Base-by-base conservation (phyloP, 2,113 vertebrate species). In the Stigmatopora nigra region DNA sequence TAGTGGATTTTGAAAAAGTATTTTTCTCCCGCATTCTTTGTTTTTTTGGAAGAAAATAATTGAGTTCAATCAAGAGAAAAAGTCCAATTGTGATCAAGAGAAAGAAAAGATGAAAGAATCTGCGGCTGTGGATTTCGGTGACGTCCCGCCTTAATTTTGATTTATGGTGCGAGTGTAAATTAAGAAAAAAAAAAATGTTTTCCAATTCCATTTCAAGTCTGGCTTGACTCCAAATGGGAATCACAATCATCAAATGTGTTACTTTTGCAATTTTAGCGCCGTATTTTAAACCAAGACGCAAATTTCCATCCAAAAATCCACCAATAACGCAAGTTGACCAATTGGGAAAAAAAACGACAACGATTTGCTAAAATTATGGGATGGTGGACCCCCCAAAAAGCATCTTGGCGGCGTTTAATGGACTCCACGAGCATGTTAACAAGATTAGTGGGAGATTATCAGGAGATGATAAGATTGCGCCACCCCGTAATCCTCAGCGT, bases 141-240 rank as follows among this genome's bases (percentile, higher is more conserved):
- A 95, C 95, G 93, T 89, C n/a, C 89, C 81, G 90, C 66, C 94
- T 95, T 98, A 97, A 99, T 99, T 96, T 97, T 98, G 96, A 98
- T 99, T 99, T 98, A 98, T 98, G 95, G 95, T 97, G 94, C 94
- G 92, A 94, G 93, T 94, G 96, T 96, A 98, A 99, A 97, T 99
- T 95, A 98, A 93, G 16, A 10, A 25, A 11, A 97, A 25, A 11
- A 97, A 96, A 95, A 99, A 98, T 97, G 96, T 93, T 97, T 93
- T 95, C 94, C 95, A 99, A 96, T 96, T 95, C 91, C 92, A 94
- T 96, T 91, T 93, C 84, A 94, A 91, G 93, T 93, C 91, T 92
- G 93, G 92, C 91, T 92, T 92, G 92, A 44, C 95, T 94, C 95
- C 96, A 94, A 92, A 41, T 3, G 96, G 95, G 95, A 99, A 91